Base-by-base conservation (phyloP, 2,797 vertebrate species). In the Fringilla coelebs region DNA sequence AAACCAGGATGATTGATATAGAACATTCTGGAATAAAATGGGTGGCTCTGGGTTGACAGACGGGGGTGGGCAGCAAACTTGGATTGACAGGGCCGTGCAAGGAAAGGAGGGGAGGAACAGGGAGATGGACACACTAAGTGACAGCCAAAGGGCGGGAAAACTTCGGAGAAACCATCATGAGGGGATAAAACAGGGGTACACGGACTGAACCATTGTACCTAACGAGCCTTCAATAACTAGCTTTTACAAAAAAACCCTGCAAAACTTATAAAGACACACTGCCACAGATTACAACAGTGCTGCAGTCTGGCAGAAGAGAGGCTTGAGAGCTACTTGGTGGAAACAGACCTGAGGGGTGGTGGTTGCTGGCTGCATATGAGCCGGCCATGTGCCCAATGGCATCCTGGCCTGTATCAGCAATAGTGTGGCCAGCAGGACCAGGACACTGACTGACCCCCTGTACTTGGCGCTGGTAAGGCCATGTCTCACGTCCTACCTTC, bases 401-500 rank as follows among this genome's bases (percentile, higher is more conserved):
- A 48, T 41, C 31, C 16, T 54, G 34, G 31, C 7, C 46, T 36
- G 6, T 74, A 28, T 19, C 22, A 20, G 40, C 4, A 61, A 32
- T 6, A 54, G 26, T 19, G 10, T 31, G 25, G 22, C 8, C 34
- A 36, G 22, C 9, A 54, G 34, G 17, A 41, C 2, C 12, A 74
- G 12, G 3, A 11, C 10, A 11, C 4, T 10, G 21, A 54, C 5
- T 41, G 11, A 15, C 3, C 2, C 9, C 7, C 32, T 25, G 16
- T 20, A 11, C 24, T 32, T 10, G 16, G 22, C 34, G 17, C 6
- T 55, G 32, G 15, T 36, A 21, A 55, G 48, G 34, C 18, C 26
- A 13, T 1, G 6, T 8, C 12, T 46, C 0, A 1, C 54, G 11
- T 32, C 15, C 34, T 48, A 15, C 36, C 13, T 29, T 46, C 6